Conservation (phyloP, 2,113 vertebrate species). For the Sander vitreus region DNA sequence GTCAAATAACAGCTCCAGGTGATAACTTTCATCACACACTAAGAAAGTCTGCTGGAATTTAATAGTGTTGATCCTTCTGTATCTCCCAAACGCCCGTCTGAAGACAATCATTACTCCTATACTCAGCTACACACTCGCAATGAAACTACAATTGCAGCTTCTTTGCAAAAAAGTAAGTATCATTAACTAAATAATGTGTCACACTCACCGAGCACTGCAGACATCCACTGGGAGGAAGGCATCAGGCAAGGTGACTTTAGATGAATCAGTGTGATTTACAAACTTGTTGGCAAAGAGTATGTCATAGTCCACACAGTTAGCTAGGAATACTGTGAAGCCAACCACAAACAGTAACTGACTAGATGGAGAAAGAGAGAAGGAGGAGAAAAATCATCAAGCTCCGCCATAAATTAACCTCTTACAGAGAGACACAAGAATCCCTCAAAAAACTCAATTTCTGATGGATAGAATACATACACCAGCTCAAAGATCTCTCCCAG, state of each 20-base stretch:
- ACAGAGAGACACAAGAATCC: not conserved
- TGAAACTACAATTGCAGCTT: not conserved
- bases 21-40: not conserved
- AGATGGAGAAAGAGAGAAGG: conserved; percentile 22
- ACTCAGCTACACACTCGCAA: not conserved
- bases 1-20: not conserved
- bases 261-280: conserved; percentile 94
- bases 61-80: not conserved
- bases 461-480: conserved; percentile 87
- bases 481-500: conserved; percentile 97
- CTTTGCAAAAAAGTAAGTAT: not conserved
- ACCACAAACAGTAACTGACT: conserved; percentile 99
- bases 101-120: not conserved
- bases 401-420: not conserved
- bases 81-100: not conserved
- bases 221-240: conserved; percentile 92
- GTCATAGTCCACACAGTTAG: conserved; percentile 98
- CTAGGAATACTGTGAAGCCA: conserved; percentile 96
- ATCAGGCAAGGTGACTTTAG: conserved; percentile 96
- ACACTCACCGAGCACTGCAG: conserved; percentile 90
- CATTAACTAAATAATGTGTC: not conserved
- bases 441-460: not conserved
- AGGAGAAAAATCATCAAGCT: not conserved
- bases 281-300: conserved; percentile 99
- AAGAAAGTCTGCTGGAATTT: not conserved